A percentile compares a stretch with the other conserved stretches of the same genome.
Evolutionary conservation across 2,113 vertebrate genomes (phyloP).

Genomic region (Ondatra zibethicus): DNA sequence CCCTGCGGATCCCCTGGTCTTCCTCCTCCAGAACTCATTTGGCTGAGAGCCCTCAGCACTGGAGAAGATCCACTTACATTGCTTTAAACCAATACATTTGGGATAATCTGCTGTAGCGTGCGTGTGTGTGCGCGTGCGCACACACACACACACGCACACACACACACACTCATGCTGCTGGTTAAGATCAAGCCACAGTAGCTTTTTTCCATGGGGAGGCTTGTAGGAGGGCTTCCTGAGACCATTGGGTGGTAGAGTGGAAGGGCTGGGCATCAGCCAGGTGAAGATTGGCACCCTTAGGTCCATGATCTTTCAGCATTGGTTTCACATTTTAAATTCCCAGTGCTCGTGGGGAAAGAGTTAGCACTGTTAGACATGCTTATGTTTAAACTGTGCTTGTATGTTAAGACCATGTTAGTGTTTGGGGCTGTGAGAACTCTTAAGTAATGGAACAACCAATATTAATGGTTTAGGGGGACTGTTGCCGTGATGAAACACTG

Average conservation of each 20-base stretch:
- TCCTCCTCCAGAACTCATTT: background rate
- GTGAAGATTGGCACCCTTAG: too few species aligned
- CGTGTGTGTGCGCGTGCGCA: too few species aligned
- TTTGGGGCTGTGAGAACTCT: background rate
- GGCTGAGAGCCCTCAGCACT: background rate
- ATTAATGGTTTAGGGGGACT: background rate
- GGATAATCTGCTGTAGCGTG: background rate
- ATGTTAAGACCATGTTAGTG: background rate
- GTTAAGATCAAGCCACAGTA: background rate
- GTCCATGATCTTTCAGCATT: background rate
- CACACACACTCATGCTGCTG: background rate
- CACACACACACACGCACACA: background rate
- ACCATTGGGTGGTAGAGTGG: background rate
- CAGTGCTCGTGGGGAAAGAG: background rate
- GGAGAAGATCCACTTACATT: background rate
- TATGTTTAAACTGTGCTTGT: background rate
- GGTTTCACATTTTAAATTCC: background rate
- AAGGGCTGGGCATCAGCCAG: background rate
- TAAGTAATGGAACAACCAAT: background rate
- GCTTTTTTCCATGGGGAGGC: rapidly evolving
- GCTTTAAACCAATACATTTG: background rate
- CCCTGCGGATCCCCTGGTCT: background rate
- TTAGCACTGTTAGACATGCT: background rate
- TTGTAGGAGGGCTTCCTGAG: background rate
- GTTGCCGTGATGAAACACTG: background rate